Evolutionary conservation across 2,888 invertebrate genomes (phyloP), one percentile per base, ranked within the genome.

Genomic region (Aphrophora alni): DNA sequence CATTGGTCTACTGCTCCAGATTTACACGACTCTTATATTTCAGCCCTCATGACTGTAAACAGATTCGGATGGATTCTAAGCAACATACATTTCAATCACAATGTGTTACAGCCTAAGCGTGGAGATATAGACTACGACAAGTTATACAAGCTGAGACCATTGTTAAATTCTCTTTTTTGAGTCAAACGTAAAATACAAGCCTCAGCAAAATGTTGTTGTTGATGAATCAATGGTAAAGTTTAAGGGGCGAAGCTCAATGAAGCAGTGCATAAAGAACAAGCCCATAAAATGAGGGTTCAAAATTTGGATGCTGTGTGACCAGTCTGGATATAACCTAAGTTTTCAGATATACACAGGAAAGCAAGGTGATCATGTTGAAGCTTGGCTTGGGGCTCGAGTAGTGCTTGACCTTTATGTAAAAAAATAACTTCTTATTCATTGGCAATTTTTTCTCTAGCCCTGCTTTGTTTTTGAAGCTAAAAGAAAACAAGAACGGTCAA

Each of bases 401-500:
- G 76, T 59, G 12, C 4, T 24, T 26, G 51, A 59, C 59, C 27
- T 76, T 26, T 51, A 21, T 59, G n/a, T 8, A 26, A 21, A 76
- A 76, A 76, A 59, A 51, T 27, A 12, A 76, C 68, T 38, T 76
- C 4, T 28, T 76, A 7, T 51, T 51, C n/a, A 27, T 76, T n/a
- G 76, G 51, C 59, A 76, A 68, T 26, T 76, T 76, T 27, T 59
- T 76, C 51, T 27, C 59, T 21, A 38, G 38, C 25, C 25, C 26
- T 59, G 21, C 12, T 21, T 24, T 76, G 27, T 76, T 59, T 51
- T 26, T 51, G 24, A 76, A 26, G 59, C 38, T 76, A 27, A 76
- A 76, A 59, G 51, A 26, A 21, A 76, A 76, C 10, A 27, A 76
- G 76, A 7, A 76, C 51, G 14, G 26, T 76, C 25, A 76, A 76